These are phyloP conservation scores for Drosophila robusta DNA, from an alignment of 2,888 invertebrate species.

Conservation along the genomic window DNA sequence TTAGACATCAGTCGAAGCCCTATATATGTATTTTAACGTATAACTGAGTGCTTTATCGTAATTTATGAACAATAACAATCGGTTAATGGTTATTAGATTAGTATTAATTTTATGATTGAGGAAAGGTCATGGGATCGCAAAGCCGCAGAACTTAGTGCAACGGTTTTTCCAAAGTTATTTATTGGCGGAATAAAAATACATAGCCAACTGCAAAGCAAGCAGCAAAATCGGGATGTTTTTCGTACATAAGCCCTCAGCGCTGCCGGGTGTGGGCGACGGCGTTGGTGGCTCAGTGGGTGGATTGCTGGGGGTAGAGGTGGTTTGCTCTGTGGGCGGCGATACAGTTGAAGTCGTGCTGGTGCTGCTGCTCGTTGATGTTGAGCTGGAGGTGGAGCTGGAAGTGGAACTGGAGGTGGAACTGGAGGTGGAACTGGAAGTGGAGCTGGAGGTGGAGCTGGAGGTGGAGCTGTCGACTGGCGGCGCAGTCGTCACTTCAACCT, in stretches of 20 bases:
- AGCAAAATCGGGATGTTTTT: constrained; percentile 29
- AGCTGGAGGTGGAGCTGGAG: constrained; percentile 20
- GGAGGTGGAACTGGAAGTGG: constrained; percentile 15
- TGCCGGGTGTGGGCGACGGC: constrained; percentile 20
- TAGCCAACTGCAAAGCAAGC: constrained; percentile 31
- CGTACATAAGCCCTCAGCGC: constrained; percentile 22
- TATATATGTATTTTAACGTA: not conserved
- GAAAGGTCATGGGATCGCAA: constrained; percentile 31
- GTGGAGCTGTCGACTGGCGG: constrained; percentile 9
- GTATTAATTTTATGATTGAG: constrained; percentile 18
- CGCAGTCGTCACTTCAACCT: constrained; percentile 11
- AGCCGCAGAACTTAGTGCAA: not conserved
- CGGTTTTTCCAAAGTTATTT: constrained; percentile 36
- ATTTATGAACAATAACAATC: constrained; percentile 40
- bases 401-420: constrained; percentile 18
- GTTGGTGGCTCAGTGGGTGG: constrained; percentile 28
- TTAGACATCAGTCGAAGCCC: not conserved
- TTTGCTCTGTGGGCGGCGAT: not conserved
- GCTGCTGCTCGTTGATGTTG: not conserved
- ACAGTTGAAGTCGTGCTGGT: constrained; percentile 11
- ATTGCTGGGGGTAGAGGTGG: constrained; percentile 14
- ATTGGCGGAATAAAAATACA: constrained; percentile 33
- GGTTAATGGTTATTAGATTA: constrained; percentile 51
- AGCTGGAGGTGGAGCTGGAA: not conserved
- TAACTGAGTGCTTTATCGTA: constrained; percentile 20